Conservation (phyloP, 2,888 invertebrate genomes). For the Rhagophthalmus giganteus region DNA sequence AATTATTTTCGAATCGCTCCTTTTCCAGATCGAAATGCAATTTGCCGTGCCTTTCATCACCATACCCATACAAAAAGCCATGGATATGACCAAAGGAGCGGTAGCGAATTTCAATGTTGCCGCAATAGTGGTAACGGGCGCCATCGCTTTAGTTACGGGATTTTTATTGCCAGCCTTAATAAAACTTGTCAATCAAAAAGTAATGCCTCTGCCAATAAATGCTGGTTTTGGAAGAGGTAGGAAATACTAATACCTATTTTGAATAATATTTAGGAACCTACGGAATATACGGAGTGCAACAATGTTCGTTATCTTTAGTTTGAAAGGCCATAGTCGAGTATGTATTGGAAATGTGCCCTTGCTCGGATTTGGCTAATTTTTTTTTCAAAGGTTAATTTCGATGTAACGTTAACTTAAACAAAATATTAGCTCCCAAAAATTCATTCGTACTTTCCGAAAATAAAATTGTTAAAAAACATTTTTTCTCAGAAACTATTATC, state of each 20-base stretch:
- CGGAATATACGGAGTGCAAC: no score
- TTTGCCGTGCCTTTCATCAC: constrained; percentile 68
- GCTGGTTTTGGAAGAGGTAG: constrained; percentile 11
- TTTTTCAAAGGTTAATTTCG: no score
- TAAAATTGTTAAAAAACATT: no score
- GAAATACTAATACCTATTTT: background rate
- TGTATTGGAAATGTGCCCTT: no score
- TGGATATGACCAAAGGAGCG: constrained; percentile 56
- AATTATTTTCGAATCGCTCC: background rate
- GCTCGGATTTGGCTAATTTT: no score
- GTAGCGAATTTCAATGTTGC: constrained; percentile 66
- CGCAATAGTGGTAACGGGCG: constrained; percentile 62
- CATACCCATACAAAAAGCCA: constrained; percentile 64
- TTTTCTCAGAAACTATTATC: no score
- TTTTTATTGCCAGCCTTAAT: constrained; percentile 60
- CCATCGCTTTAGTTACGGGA: constrained; percentile 60
- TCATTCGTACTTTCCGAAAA: no score
- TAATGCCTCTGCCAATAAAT: constrained; percentile 27
- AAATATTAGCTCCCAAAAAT: no score
- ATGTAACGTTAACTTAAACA: no score
- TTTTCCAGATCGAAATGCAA: constrained; percentile 65
- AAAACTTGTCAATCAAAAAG: constrained; percentile 12
- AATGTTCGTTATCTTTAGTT: no score
- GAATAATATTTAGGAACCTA: background rate
- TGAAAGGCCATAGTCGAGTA: no score